Evolutionary conservation across 37 sponge, comb jelly and placozoan genomes (phyloP).

Genomic region (Mnemiopsis leidyi): DNA sequence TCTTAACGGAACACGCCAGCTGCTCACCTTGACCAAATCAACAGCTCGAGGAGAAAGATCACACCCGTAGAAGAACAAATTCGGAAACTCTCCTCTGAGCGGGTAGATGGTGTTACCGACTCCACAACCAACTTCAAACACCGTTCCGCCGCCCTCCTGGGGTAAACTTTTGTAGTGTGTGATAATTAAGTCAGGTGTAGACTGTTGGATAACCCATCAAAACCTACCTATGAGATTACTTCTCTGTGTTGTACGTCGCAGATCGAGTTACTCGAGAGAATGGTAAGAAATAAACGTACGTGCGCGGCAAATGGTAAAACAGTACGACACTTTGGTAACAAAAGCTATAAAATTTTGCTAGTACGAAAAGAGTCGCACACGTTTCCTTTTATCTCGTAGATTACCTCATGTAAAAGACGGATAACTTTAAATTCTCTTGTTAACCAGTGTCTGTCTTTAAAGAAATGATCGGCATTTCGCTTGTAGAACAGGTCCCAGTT

Average conservation of each 20-base stretch:
- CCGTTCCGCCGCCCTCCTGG: neutral
- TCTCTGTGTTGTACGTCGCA: too few species aligned
- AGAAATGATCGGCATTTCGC: constrained; percentile 89
- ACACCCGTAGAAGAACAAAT: constrained; percentile 90
- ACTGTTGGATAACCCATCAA: too few species aligned
- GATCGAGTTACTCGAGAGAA: too few species aligned
- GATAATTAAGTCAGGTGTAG: too few species aligned
- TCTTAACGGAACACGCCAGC: too few species aligned
- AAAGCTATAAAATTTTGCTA: neutral
- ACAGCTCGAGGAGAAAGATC: constrained; percentile 94
- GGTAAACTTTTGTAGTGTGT: too few species aligned
- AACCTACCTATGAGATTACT: too few species aligned
- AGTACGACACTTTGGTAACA: neutral
- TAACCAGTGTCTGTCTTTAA: constrained; percentile 97
- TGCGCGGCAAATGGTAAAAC: neutral
- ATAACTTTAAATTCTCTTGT: constrained; percentile 84
- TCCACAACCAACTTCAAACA: constrained; percentile 96
- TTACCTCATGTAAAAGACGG: neutral
- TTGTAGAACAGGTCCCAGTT: constrained; percentile 99
- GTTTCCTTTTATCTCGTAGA: too few species aligned
- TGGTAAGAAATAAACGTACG: neutral
- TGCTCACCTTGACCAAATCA: constrained; percentile 83
- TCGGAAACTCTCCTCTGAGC: constrained; percentile 74
- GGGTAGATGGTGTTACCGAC: constrained; percentile 95
- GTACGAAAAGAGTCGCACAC: neutral